Evolutionary conservation across 2,113 vertebrate species (phyloP).

Genomic region (Xiphophorus maculatus): DNA sequence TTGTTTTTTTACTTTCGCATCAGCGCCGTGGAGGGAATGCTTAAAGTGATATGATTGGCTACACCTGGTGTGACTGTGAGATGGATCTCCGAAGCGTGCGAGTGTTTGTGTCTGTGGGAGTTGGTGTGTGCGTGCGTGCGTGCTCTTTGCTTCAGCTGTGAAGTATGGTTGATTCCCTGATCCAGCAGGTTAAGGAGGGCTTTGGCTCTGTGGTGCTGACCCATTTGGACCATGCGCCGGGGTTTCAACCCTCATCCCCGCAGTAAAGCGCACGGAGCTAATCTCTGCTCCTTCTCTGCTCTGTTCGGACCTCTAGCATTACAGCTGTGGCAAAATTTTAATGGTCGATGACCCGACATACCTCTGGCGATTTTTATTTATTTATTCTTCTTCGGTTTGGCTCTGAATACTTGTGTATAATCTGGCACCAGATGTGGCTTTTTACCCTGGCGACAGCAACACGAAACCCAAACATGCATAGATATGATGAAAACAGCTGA

Average conservation of each 20-base stretch:
- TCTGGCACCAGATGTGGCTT: conserved; percentile 40
- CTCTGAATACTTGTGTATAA: conserved; percentile 26
- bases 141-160: conserved; percentile 43
- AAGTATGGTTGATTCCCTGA: conserved; percentile 57
- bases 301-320: conserved; percentile 19
- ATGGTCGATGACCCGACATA: conserved; percentile 41
- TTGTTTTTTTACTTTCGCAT: conserved; percentile 31
- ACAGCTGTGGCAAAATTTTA: conserved; percentile 47
- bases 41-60: conserved; percentile 22
- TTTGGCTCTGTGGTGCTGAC: conserved; percentile 66
- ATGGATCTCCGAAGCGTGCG: neutral
- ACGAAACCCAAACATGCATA: neutral
- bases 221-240: conserved; percentile 61
- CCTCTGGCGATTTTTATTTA: conserved; percentile 13
- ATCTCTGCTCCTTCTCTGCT: conserved; percentile 23
- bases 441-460: neutral
- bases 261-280: conserved; percentile 27
- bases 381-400: neutral
- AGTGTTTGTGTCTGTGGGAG: conserved; percentile 16
- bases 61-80: conserved; percentile 16
- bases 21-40: neutral
- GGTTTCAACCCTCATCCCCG: conserved; percentile 46
- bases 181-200: conserved; percentile 73
- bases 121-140: conserved; percentile 20
- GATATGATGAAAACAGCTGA: neutral